These are phyloP conservation scores for Oxyruncus cristatus DNA, from an alignment of 2,113 vertebrate species.

Conservation along the genomic window DNA sequence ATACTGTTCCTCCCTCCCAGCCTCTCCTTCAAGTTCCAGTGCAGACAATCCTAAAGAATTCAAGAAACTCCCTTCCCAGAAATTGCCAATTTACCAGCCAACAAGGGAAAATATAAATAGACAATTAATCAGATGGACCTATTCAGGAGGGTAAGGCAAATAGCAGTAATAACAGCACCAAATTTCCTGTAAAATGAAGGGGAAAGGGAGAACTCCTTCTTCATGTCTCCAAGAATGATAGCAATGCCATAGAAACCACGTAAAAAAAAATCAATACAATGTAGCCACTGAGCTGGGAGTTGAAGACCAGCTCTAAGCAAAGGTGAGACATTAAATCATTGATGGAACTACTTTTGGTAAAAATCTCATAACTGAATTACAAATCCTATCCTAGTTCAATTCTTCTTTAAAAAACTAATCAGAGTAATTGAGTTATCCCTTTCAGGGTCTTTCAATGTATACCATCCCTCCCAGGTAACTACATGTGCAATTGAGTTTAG, in stretches of 20 bases:
- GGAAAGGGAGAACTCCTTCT: neutral
- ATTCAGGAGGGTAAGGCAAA: neutral
- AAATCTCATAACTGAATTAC: conserved; percentile 13
- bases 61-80: neutral
- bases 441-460: neutral
- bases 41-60: neutral
- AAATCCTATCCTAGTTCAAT: neutral
- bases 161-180: neutral
- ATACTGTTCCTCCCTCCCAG: neutral
- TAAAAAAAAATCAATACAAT: conserved; percentile 35
- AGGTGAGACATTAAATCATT: conserved; percentile 13
- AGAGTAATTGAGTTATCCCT: neutral
- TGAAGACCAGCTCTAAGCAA: neutral
- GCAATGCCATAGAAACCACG: neutral
- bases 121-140: neutral
- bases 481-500: neutral
- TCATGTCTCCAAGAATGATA: neutral
- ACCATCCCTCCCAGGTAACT: neutral
- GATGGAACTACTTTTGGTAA: conserved; percentile 13
- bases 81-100: neutral
- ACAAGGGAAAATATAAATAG: neutral
- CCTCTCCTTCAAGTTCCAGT: neutral
- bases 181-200: neutral
- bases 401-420: neutral
- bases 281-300: neutral